Evolutionary conservation across 2,797 vertebrate species (phyloP).

Genomic region (Nannoperca obscura): DNA sequence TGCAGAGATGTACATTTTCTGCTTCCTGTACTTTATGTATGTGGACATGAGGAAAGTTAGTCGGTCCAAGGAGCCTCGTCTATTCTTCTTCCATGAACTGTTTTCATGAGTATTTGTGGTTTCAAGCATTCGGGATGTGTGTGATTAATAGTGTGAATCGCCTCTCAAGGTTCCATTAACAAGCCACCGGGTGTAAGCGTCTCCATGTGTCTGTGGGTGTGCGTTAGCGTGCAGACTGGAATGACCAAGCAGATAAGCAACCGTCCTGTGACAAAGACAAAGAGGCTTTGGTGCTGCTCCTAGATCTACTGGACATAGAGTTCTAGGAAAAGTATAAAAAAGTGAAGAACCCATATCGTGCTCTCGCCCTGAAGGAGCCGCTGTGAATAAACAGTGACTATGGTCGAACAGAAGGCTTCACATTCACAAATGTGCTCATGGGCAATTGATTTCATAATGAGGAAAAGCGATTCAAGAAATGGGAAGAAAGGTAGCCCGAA

Average conservation of each 20-base stretch:
- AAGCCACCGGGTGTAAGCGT: background rate
- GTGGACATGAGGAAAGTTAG: background rate
- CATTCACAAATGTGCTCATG: constrained; percentile 22
- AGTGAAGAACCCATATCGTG: constrained; percentile 1
- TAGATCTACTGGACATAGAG: constrained; percentile 24
- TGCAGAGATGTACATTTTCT: constrained; percentile 7
- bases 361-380: constrained; percentile 13
- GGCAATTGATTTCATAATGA: constrained; percentile 15
- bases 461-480: constrained; percentile 3
- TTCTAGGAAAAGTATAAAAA: constrained; percentile 27
- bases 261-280: constrained; percentile 63
- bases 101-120: constrained; percentile 34
- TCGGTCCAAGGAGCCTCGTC: background rate
- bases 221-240: constrained; percentile 1
- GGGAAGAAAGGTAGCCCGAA: background rate
- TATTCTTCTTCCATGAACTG: constrained; percentile 2
- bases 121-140: constrained; percentile 16
- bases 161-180: constrained; percentile 41
- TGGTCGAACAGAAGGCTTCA: constrained; percentile 26
- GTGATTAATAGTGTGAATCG: constrained; percentile 55
- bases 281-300: constrained; percentile 20
- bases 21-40: background rate
- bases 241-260: constrained; percentile 43
- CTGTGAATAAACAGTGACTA: constrained; percentile 47
- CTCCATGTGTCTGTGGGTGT: constrained; percentile 13